These are phyloP conservation scores for Trididemnum nubilum DNA, from an alignment of 23 tunicate genomes.

Conservation along the genomic window DNA sequence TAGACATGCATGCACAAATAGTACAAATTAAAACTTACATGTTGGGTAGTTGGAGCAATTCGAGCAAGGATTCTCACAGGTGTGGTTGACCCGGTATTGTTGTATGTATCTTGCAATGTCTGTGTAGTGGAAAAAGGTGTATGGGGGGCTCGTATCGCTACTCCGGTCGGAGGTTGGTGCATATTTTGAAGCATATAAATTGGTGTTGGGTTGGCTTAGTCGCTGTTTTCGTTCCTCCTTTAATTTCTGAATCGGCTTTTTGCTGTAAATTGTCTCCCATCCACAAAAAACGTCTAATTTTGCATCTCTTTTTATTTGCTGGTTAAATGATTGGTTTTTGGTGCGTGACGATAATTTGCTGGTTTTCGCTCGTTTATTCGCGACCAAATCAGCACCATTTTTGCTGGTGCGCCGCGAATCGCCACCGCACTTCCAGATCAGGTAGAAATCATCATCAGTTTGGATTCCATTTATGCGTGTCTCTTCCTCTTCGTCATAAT, in stretches of 20 bases:
- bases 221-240: slow-evolving; percentile 19
- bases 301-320: neutral
- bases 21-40: too few species aligned
- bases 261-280: slow-evolving; percentile 28
- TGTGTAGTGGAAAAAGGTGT: slow-evolving; percentile 72
- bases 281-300: neutral
- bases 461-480: slow-evolving; percentile 13
- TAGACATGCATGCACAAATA: too few species aligned
- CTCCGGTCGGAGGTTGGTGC: neutral
- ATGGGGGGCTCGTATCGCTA: slow-evolving; percentile 3
- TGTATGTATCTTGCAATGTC: slow-evolving; percentile 62
- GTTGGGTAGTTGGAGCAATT: neutral
- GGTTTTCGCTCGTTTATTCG: neutral
- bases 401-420: slow-evolving; percentile 1
- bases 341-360: neutral
- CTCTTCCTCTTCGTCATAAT: slow-evolving; percentile 53
- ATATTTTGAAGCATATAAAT: neutral
- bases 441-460: slow-evolving; percentile 27
- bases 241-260: neutral
- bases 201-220: neutral
- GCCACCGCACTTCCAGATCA: slow-evolving; percentile 18
- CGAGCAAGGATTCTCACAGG: slow-evolving; percentile 5
- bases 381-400: neutral
- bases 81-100: slow-evolving; percentile 61
- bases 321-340: neutral